Percentiles rank a stretch among this genome's conserved stretches.
Conservation (phyloP, 2,888 invertebrate genomes). For the Lasioglossum calceatum region DNA sequence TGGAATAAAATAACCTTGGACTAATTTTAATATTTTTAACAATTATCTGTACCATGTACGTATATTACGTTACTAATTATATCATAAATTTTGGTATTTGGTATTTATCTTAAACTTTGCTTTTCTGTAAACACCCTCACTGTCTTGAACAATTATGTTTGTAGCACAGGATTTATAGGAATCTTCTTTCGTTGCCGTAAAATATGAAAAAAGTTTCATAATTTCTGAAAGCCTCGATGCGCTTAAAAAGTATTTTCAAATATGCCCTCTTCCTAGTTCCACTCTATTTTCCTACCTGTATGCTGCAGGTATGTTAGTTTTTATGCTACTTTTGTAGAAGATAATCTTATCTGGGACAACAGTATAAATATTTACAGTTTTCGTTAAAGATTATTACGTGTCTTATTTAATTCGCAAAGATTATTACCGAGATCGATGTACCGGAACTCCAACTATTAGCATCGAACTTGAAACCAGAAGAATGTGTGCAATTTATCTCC, state of each 20-base stretch:
- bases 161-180: not conserved
- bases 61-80: not conserved
- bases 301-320: constrained; percentile 27
- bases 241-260: constrained; percentile 25
- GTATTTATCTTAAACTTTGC: not conserved
- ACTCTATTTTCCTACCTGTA: constrained; percentile 14
- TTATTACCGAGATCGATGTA: constrained; percentile 52
- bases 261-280: constrained; percentile 24
- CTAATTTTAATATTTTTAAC: not conserved
- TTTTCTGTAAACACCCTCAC: not conserved
- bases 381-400: not conserved
- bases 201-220: constrained; percentile 9
- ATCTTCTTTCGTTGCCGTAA: not conserved
- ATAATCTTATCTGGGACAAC: not conserved
- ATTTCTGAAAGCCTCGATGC: constrained; percentile 31
- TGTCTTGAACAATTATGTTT: not conserved
- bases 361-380: not conserved
- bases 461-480: constrained; percentile 60
- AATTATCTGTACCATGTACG: constrained; percentile 2
- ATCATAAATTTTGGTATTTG: not conserved
- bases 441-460: constrained; percentile 61
- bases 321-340: not conserved
- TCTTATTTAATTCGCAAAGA: constrained; percentile 24
- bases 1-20: not conserved
- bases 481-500: constrained; percentile 57